Evolutionary conservation across 2,888 invertebrate species (phyloP).

Genomic region (Pachliopta kotzebuea): DNA sequence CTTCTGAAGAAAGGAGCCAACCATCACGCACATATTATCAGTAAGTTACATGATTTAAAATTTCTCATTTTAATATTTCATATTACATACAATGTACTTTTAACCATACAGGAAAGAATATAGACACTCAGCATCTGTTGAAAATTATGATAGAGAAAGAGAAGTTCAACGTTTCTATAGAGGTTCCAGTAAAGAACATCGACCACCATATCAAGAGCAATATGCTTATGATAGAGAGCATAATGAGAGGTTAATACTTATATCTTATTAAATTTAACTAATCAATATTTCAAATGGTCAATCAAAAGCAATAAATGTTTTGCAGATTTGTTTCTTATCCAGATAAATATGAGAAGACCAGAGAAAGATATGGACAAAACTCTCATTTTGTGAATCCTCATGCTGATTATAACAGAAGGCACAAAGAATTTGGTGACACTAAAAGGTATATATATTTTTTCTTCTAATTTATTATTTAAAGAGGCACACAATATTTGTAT

Average conservation of each 20-base stretch:
- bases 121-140: constrained; percentile 51
- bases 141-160: constrained; percentile 58
- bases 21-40: constrained; percentile 70
- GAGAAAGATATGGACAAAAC: constrained; percentile 51
- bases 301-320: constrained; percentile 30
- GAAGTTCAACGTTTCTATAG: constrained; percentile 71
- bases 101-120: constrained; percentile 58
- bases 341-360: constrained; percentile 55
- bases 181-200: constrained; percentile 67
- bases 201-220: constrained; percentile 50
- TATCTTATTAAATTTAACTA: background rate
- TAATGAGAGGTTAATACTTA: constrained; percentile 51
- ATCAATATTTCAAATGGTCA: background rate
- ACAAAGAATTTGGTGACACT: constrained; percentile 55
- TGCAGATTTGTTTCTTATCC: constrained; percentile 56
- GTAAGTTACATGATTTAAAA: constrained; percentile 46
- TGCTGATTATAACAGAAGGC: constrained; percentile 52
- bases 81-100: background rate
- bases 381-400: constrained; percentile 45
- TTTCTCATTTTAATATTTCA: background rate
- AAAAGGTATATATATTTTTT: constrained; percentile 50
- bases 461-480: background rate
- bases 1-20: constrained; percentile 56
- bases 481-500: background rate
- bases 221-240: constrained; percentile 55